phyloP scores from a whole-genome alignment of 2,113 vertebrate genomes.

The Platichthys flesus region DNA sequence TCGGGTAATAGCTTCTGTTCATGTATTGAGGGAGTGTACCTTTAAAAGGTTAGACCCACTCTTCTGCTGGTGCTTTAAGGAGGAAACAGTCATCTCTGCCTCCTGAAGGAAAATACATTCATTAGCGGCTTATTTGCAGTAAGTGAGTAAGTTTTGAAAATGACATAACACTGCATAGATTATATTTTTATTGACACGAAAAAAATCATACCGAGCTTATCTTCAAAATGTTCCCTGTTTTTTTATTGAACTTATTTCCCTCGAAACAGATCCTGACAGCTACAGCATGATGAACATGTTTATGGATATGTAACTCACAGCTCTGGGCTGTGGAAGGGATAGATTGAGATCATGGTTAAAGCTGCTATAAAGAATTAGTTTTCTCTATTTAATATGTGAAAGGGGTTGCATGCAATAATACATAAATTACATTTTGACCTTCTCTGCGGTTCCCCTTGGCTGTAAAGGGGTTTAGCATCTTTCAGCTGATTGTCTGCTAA shows the following conservation, averaged over 20 bases:
- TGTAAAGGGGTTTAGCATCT: too few relatives aligned
- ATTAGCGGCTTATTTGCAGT: background rate
- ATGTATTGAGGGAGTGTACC: background rate
- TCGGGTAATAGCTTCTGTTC: background rate
- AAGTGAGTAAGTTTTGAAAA: too few relatives aligned
- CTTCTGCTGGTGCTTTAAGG: background rate
- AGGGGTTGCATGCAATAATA: background rate
- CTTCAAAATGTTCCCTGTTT: background rate
- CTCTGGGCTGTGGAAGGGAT: background rate
- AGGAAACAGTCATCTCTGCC: background rate
- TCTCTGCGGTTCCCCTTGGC: background rate
- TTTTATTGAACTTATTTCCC: background rate
- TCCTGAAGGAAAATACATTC: background rate
- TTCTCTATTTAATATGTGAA: background rate
- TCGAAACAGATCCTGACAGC: background rate
- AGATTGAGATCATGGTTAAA: background rate
- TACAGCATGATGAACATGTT: background rate
- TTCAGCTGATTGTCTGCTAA: too few relatives aligned
- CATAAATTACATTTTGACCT: background rate
- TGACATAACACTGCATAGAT: too few relatives aligned
- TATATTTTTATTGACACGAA: background rate
- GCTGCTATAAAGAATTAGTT: background rate
- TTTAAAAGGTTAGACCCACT: background rate
- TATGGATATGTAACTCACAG: background rate
- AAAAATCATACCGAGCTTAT: background rate